phyloP scores from a whole-genome alignment of 2,113 vertebrate genomes.

The Brachypodius melanocephalos region DNA sequence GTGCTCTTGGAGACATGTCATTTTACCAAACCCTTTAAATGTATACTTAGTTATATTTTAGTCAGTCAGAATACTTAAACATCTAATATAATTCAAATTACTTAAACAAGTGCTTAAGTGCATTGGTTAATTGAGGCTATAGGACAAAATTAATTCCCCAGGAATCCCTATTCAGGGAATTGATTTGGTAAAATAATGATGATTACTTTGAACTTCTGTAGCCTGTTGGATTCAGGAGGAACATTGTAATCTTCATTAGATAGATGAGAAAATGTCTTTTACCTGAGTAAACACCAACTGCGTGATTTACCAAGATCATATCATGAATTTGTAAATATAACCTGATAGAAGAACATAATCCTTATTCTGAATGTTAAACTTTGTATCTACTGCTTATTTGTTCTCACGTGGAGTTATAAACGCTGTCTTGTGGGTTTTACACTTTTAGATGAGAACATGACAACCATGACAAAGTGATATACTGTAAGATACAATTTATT shows the following conservation, averaged over 20 bases:
- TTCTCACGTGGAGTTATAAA: not conserved
- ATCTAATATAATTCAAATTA: not conserved
- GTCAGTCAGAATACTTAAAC: not conserved
- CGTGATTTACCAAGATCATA: not conserved
- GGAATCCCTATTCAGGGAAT: not conserved
- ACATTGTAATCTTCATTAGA: not conserved
- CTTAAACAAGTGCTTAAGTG: not conserved
- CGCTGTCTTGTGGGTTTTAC: not conserved
- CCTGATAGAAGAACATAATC: not conserved
- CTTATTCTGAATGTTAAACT: not conserved
- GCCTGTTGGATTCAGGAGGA: not conserved
- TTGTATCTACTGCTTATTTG: not conserved
- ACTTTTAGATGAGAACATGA: not conserved
- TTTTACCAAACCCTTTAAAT: not conserved
- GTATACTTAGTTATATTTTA: not conserved
- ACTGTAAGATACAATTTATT: not conserved
- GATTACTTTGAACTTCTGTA: not conserved
- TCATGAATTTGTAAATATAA: not conserved
- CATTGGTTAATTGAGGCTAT: not conserved
- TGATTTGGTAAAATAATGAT: not conserved
- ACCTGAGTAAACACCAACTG: not conserved
- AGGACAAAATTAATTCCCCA: not conserved
- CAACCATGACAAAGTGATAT: not conserved
- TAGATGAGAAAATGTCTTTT: not conserved
- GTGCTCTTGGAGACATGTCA: not conserved